Evolutionary conservation across 2,888 invertebrate species (phyloP), one percentile per base, ranked within the genome.

Genomic region (Cephus pulcher): DNA sequence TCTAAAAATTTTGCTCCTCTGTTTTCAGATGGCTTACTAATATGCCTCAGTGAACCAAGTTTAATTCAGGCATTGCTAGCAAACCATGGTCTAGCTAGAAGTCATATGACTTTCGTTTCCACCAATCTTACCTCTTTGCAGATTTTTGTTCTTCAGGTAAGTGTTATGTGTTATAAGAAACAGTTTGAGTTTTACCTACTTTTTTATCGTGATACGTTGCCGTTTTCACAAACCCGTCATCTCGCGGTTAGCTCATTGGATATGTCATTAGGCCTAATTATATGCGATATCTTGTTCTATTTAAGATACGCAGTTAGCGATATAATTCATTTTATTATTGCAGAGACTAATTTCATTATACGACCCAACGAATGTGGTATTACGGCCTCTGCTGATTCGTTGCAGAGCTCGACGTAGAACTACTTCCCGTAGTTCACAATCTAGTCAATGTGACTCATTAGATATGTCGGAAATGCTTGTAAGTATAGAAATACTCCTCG

Each of bases 301-400:
- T 56, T 23, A 56, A 2, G 2, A 56, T 23, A 23, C 2, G 2
- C 9, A 56, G 23, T 23, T 56, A 56, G 23, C 23, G 2, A 23
- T 56, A 23, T 23, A 56, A 56, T 56, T 23, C 9, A 9, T 23
- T 15, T 56, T 56, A 23, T 56, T 56, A 56, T 56, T 11, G 23
- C 89, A 93, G 87, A 91, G 93, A 84, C 90, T 95, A 80, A 93
- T 93, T 4, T 89, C 92, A 70, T 92, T 94, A 77, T 93, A 95
- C 84, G 94, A 95, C 90, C 95, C 95, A 76, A 94, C 94, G 81
- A 93, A 93, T 85, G 93, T 94, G 73, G 89, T 92, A 80, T 90
- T 93, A 71, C 88, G 93, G 80, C 93, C 93, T 70, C 87, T 92
- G 80, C 87, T 93, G 76, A 89, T 92, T 82, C 90, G 90, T n/a